phyloP scores from a whole-genome alignment of 2,888 invertebrate species.

The Camptogramma bilineatum region DNA sequence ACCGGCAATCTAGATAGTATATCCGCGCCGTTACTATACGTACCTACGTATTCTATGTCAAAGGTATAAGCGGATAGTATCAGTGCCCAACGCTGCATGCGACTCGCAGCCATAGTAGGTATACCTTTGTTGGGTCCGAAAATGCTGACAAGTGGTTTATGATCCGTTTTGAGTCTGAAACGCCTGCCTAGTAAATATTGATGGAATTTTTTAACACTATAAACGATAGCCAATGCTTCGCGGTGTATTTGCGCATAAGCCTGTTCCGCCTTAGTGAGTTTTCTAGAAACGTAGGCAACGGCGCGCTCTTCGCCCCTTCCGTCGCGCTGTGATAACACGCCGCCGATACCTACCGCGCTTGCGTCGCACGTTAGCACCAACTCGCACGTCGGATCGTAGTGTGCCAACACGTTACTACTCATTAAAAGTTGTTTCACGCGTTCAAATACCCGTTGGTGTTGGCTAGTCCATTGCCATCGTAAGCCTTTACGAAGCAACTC shows the following conservation, averaged over 20 bases:
- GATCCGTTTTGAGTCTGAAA: conserved; percentile 42
- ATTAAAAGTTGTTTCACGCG: no score
- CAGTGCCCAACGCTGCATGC: conserved; percentile 35
- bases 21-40: conserved; percentile 35
- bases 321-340: conserved; percentile 9
- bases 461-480: conserved; percentile 30
- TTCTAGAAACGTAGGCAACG: conserved; percentile 44
- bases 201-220: conserved; percentile 25
- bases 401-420: no score
- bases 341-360: conserved; percentile 37
- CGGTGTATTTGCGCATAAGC: conserved; percentile 43
- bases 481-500: conserved; percentile 35
- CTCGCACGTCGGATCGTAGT: conserved; percentile 11
- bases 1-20: conserved; percentile 33
- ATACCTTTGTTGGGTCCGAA: conserved; percentile 41
- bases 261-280: conserved; percentile 42
- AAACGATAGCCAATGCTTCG: conserved; percentile 33
- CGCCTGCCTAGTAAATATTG: conserved; percentile 32
- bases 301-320: conserved; percentile 35
- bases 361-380: conserved; percentile 44
- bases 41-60: conserved; percentile 37
- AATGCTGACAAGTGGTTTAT: conserved; percentile 44
- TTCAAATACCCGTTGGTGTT: no score
- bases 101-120: conserved; percentile 38
- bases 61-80: conserved; percentile 38